phyloP scores from a whole-genome alignment of 1,140 invertebrate genomes.

The Zeugodacus cucurbitae region DNA sequence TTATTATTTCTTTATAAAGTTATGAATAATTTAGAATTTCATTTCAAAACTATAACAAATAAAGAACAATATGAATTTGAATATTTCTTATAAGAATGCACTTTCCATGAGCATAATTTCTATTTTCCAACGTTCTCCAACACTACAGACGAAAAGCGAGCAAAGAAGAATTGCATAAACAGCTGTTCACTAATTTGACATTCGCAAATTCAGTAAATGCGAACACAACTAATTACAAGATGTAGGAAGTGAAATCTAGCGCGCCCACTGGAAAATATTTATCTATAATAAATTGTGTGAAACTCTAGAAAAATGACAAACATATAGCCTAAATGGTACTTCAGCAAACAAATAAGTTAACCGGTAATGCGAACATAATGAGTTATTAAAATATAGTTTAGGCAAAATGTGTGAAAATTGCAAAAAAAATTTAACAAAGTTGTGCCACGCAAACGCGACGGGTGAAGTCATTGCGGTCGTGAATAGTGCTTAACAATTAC shows the following conservation, averaged over 20 bases:
- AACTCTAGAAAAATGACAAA: conserved; percentile 5
- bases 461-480: neutral
- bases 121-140: neutral
- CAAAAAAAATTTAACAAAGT: neutral
- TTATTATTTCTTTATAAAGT: too few relatives aligned
- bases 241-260: neutral
- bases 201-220: conserved; percentile 1
- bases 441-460: neutral
- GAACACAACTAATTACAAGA: neutral
- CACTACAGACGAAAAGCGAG: neutral
- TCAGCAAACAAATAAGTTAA: neutral
- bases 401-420: neutral
- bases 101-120: too few relatives aligned
- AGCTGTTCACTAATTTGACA: conserved; percentile 18
- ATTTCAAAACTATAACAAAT: too few relatives aligned
- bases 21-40: too few relatives aligned
- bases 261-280: neutral
- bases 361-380: neutral
- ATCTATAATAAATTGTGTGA: neutral
- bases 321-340: neutral
- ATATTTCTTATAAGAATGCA: too few relatives aligned
- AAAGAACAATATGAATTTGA: too few relatives aligned
- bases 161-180: neutral
- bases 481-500: neutral
- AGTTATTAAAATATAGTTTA: neutral